These are phyloP conservation scores for Parus major DNA, from an alignment of 2,113 vertebrate species.

Conservation along the genomic window DNA sequence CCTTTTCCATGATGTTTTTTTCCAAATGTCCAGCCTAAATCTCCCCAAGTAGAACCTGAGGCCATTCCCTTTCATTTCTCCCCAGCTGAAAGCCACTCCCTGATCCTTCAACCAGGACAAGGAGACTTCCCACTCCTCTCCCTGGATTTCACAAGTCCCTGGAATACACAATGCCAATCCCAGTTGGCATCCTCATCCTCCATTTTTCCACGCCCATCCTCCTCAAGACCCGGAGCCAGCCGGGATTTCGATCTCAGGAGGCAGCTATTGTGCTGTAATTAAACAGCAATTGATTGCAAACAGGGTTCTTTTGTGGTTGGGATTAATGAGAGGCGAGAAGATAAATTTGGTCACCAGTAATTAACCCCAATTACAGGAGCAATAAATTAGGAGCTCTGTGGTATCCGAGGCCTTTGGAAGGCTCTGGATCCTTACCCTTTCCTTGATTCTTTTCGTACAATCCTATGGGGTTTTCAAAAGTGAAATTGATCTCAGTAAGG, in stretches of 20 bases:
- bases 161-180: neutral
- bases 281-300: conserved; percentile 71
- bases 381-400: conserved; percentile 43
- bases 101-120: neutral
- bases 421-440: neutral
- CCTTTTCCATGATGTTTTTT: neutral
- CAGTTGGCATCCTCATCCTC: neutral
- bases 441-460: neutral
- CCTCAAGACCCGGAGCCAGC: neutral
- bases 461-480: neutral
- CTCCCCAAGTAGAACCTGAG: neutral
- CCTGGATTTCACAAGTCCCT: neutral
- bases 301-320: conserved; percentile 65
- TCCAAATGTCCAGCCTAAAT: neutral
- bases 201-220: neutral
- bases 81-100: neutral
- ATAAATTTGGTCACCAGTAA: conserved; percentile 71
- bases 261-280: conserved; percentile 63
- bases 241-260: conserved; percentile 43
- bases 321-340: conserved; percentile 64
- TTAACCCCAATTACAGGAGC: conserved; percentile 72
- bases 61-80: neutral
- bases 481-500: neutral
- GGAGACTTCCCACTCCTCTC: neutral
- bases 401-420: neutral